phyloP scores from a whole-genome alignment of 2,797 vertebrate species.

The Amniataba percoides region DNA sequence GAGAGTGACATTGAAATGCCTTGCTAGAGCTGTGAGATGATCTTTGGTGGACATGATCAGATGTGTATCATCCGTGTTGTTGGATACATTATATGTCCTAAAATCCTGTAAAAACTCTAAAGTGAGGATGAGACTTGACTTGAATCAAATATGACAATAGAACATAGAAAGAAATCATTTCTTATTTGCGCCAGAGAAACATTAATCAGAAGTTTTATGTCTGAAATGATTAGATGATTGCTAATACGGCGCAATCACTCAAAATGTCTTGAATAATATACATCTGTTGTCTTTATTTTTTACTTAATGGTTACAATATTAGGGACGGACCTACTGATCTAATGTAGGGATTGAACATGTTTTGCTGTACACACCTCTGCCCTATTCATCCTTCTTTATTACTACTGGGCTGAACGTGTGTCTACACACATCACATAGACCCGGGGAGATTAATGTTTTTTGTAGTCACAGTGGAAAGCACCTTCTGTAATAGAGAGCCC shows the following conservation, averaged over 20 bases:
- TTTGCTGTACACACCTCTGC: slow-evolving; percentile 33
- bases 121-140: too few species aligned
- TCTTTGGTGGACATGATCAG: neutral
- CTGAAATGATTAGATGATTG: neutral
- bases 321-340: neutral
- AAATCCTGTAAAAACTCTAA: slow-evolving; percentile 1
- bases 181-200: neutral
- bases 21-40: slow-evolving; percentile 6
- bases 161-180: neutral
- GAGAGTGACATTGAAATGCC: slow-evolving; percentile 20
- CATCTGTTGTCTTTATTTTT: neutral
- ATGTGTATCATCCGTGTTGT: neutral
- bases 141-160: neutral
- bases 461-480: slow-evolving; percentile 63
- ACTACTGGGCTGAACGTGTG: slow-evolving; percentile 63
- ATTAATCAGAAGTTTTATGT: neutral
- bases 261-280: neutral
- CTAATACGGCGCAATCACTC: slow-evolving; percentile 7
- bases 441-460: slow-evolving; percentile 76
- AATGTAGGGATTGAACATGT: slow-evolving; percentile 11
- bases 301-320: neutral
- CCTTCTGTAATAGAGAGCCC: slow-evolving; percentile 70
- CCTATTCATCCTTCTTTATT: slow-evolving; percentile 75
- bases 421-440: slow-evolving; percentile 57
- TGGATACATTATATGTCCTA: neutral